Evolutionary conservation across 2,888 invertebrate species (phyloP).

Genomic region (Malacosoma neustria): DNA sequence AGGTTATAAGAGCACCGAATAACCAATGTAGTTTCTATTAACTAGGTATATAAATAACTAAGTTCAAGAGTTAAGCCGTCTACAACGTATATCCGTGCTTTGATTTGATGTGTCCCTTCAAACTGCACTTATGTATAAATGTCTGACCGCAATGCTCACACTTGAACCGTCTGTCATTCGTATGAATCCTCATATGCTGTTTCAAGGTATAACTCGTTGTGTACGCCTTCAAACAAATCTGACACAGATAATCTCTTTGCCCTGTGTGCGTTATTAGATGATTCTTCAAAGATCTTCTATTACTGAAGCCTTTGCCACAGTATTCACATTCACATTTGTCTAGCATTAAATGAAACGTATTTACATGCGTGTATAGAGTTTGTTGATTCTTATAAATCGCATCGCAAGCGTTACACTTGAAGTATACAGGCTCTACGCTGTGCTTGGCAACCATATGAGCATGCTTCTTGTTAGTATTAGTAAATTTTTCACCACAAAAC

Average conservation of each 20-base stretch:
- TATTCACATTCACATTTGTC: constrained; percentile 32
- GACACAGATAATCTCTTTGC: constrained; percentile 42
- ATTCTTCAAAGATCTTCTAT: constrained; percentile 33
- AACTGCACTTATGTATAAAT: constrained; percentile 28
- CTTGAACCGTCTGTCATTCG: constrained; percentile 25
- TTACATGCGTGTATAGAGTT: constrained; percentile 33
- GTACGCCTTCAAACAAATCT: constrained; percentile 33
- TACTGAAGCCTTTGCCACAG: constrained; percentile 40
- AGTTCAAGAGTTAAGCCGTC: no score
- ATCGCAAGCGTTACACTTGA: constrained; percentile 29
- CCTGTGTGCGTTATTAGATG: constrained; percentile 56
- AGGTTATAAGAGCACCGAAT: no score
- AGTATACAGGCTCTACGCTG: constrained; percentile 12
- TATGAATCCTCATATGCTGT: constrained; percentile 34
- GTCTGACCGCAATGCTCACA: constrained; percentile 26
- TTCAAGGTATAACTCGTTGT: no score
- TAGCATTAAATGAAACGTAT: constrained; percentile 43
- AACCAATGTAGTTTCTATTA: no score
- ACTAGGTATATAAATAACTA: no score
- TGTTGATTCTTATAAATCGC: constrained; percentile 20
- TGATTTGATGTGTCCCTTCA: constrained; percentile 26
- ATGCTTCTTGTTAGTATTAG: constrained; percentile 22
- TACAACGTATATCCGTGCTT: constrained; percentile 17
- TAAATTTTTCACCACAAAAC: constrained; percentile 28
- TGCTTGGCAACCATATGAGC: constrained; percentile 23